Conservation (phyloP, 2,888 invertebrate species). For the Sesia apiformis region DNA sequence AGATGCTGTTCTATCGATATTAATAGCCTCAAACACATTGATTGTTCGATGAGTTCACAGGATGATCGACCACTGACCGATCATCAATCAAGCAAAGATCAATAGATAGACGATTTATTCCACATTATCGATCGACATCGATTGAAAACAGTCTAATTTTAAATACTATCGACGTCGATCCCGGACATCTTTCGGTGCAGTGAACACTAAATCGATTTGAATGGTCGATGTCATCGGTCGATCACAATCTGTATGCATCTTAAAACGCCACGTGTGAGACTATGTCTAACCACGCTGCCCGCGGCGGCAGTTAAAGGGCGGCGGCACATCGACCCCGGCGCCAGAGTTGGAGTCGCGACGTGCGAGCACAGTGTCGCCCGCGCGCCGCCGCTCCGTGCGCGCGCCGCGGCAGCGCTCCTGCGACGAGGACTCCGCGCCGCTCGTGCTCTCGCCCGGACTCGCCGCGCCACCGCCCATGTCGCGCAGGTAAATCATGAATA, state of each 20-base stretch:
- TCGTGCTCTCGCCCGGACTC: constrained; percentile 69
- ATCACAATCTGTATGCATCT: background rate
- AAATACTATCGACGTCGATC: too few species aligned
- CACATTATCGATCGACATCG: too few species aligned
- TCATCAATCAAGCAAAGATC: too few species aligned
- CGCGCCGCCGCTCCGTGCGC: constrained; percentile 76
- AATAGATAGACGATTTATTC: too few species aligned
- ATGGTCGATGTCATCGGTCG: too few species aligned
- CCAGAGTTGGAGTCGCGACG: constrained; percentile 71
- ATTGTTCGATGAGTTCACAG: too few species aligned
- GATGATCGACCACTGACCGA: too few species aligned
- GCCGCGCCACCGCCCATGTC: constrained; percentile 84
- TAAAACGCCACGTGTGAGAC: background rate
- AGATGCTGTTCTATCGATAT: too few species aligned
- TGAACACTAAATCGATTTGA: too few species aligned
- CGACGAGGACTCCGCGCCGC: constrained; percentile 79
- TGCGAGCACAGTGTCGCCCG: constrained; percentile 76
- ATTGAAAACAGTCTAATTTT: too few species aligned
- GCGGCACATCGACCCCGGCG: constrained; percentile 69
- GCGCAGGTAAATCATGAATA: constrained; percentile 72
- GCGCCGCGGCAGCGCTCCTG: constrained; percentile 86
- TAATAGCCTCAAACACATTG: too few species aligned
- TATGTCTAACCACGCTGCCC: constrained; percentile 64
- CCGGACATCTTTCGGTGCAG: too few species aligned
- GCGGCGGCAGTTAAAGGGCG: constrained; percentile 79